Percentiles rank a stretch among this genome's conserved stretches.
These are phyloP conservation scores for Epinotia brunnichana DNA, from an alignment of 2,888 invertebrate species.

Conservation along the genomic window DNA sequence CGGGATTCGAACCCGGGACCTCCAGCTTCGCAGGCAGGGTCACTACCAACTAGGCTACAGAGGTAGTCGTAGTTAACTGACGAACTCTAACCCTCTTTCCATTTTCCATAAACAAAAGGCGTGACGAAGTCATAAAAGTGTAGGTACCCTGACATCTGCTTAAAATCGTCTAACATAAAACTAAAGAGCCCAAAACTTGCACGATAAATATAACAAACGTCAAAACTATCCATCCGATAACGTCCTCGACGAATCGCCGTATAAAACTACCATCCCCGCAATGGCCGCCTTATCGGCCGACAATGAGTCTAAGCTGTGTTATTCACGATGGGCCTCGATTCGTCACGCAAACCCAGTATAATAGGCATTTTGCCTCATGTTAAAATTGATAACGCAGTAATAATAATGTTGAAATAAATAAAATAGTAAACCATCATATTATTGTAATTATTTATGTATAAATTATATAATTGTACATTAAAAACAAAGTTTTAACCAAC, in stretches of 20 bases:
- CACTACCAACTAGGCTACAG: too few species aligned
- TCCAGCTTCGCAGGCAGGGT: too few species aligned
- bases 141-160: constrained; percentile 18
- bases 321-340: neutral
- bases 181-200: constrained; percentile 24
- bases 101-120: neutral
- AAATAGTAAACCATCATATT: too few species aligned
- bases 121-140: constrained; percentile 7
- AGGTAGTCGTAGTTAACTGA: too few species aligned
- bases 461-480: too few species aligned
- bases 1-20: too few species aligned
- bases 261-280: constrained; percentile 31
- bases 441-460: too few species aligned
- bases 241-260: constrained; percentile 19
- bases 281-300: constrained; percentile 31
- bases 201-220: constrained; percentile 32
- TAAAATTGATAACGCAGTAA: too few species aligned
- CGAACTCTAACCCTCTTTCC: neutral
- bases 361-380: too few species aligned
- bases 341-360: neutral
- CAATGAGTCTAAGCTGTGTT: constrained; percentile 30
- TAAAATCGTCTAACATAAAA: neutral
- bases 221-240: constrained; percentile 37
- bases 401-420: too few species aligned
- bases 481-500: too few species aligned